Conservation (phyloP, 2,888 invertebrate genomes). For the Argyresthia goedartella region DNA sequence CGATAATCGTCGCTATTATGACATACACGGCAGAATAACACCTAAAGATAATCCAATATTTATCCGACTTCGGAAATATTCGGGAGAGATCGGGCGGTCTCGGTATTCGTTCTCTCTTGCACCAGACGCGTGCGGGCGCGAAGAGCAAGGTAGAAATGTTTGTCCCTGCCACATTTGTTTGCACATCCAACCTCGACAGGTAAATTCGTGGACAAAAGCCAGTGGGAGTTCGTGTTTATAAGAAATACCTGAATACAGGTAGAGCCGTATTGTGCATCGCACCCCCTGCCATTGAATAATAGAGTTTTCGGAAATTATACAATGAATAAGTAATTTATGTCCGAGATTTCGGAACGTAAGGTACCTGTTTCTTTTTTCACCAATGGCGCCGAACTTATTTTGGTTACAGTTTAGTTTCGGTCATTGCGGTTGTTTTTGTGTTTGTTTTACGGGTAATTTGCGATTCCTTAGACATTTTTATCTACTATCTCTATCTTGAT, state of each 20-base stretch:
- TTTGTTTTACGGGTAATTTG: slow-evolving; percentile 66
- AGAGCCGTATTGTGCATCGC: slow-evolving; percentile 44
- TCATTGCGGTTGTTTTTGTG: slow-evolving; percentile 42
- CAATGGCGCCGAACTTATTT: slow-evolving; percentile 35
- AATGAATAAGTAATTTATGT: slow-evolving; percentile 66
- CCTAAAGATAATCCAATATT: slow-evolving; percentile 27
- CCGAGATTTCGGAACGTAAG: slow-evolving; percentile 37
- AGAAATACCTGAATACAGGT: slow-evolving; percentile 60
- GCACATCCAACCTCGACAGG: slow-evolving; percentile 43
- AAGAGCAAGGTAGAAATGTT: neutral
- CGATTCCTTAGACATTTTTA: slow-evolving; percentile 25
- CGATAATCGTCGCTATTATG: slow-evolving; percentile 65
- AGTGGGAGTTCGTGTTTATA: slow-evolving; percentile 54
- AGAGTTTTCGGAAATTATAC: slow-evolving; percentile 65
- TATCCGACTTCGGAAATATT: slow-evolving; percentile 3
- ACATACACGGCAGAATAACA: slow-evolving; percentile 63
- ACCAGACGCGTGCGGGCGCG: neutral
- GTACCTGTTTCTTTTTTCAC: slow-evolving; percentile 38
- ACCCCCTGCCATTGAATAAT: slow-evolving; percentile 52
- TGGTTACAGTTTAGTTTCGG: slow-evolving; percentile 50
- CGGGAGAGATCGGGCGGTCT: neutral
- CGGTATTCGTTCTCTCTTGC: neutral
- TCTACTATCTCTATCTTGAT: slow-evolving; percentile 28
- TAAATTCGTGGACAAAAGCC: slow-evolving; percentile 56
- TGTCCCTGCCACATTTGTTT: slow-evolving; percentile 28